These are phyloP conservation scores for Margarornis squamiger DNA, from an alignment of 2,797 vertebrate species.

Conservation along the genomic window DNA sequence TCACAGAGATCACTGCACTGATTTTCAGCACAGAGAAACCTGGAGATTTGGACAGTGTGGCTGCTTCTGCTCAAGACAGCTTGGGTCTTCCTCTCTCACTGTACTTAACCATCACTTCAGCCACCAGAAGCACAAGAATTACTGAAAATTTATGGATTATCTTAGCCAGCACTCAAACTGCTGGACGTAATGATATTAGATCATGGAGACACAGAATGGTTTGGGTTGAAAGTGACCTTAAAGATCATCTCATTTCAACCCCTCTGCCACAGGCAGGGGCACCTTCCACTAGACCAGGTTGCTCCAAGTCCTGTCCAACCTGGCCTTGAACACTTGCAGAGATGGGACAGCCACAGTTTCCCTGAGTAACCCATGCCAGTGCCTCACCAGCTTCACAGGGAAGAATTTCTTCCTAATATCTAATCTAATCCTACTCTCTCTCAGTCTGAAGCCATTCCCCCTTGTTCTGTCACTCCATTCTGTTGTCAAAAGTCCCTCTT, in stretches of 20 bases:
- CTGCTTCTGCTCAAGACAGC: not conserved
- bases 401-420: not conserved
- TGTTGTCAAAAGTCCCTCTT: not conserved
- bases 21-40: not conserved
- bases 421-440: not conserved
- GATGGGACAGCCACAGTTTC: not conserved
- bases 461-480: not conserved
- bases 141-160: not conserved
- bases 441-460: not conserved
- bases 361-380: accelerated
- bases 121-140: not conserved
- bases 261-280: not conserved
- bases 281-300: accelerated
- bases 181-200: not conserved
- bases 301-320: accelerated
- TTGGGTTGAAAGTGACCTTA: not conserved
- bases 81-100: not conserved
- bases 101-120: not conserved
- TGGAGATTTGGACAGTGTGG: not conserved
- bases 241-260: not conserved
- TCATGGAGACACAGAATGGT: not conserved
- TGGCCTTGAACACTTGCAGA: not conserved
- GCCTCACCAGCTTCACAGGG: not conserved
- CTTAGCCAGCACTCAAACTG: not conserved
- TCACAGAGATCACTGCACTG: not conserved